A percentile compares a stretch with the other conserved stretches of the same genome.
These are phyloP conservation scores for Anas platyrhynchos DNA, from an alignment of 2,113 vertebrate genomes.

Conservation along the genomic window DNA sequence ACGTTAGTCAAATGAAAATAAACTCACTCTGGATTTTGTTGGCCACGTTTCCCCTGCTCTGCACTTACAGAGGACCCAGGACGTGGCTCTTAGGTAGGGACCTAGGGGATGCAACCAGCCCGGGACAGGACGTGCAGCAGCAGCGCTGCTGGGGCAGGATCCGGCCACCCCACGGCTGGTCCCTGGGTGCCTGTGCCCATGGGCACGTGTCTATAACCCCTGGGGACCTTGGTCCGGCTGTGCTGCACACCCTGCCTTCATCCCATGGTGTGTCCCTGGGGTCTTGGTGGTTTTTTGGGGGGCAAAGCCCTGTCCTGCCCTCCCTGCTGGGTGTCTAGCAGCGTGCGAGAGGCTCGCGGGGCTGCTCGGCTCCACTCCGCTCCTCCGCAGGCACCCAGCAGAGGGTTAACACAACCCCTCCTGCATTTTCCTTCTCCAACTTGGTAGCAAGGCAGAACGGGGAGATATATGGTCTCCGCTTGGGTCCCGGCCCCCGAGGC, in stretches of 20 bases:
- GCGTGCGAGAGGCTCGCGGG: accelerated
- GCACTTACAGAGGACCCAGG: not conserved
- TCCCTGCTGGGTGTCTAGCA: not conserved
- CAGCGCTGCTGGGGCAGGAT: not conserved
- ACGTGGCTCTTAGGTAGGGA: not conserved
- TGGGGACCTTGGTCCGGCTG: not conserved
- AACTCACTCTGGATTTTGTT: not conserved
- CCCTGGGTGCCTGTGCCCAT: not conserved
- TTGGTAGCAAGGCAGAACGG: slow-evolving; percentile 16
- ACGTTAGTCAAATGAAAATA: not conserved
- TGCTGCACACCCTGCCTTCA: not conserved
- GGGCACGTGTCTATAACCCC: too few species aligned
- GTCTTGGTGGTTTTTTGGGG: accelerated
- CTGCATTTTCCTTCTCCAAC: slow-evolving; percentile 17
- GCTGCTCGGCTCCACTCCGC: not conserved
- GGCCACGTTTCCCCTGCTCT: accelerated
- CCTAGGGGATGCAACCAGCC: not conserved
- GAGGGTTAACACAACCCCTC: not conserved
- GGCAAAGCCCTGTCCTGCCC: not conserved
- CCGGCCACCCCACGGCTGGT: accelerated
- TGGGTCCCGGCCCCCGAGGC: not conserved
- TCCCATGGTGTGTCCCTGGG: not conserved
- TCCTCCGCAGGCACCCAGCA: not conserved
- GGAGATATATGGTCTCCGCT: not conserved
- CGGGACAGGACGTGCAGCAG: too few species aligned